Base-by-base conservation (phyloP, 2,113 vertebrate genomes). In the Columba janthina region DNA sequence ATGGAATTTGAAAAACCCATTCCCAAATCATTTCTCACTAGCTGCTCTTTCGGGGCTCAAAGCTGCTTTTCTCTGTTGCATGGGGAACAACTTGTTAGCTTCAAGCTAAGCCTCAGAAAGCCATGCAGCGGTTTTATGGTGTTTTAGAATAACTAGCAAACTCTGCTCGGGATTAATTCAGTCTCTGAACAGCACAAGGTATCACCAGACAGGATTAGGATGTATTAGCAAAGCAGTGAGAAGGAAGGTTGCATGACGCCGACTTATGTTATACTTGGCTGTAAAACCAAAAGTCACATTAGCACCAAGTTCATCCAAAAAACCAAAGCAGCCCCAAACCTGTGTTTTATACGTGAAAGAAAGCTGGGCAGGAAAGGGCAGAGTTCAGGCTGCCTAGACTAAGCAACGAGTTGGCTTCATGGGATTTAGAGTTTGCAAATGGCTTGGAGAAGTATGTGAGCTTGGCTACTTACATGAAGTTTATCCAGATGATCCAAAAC, bases 181-280 rank as follows among this genome's bases (percentile, higher is more conserved):
- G 70, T 22, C 61, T 89, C 89, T 38, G 53, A 84, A 57, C 57
- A 82, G 66, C 72, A 81, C 70, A 79, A 73, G 58, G 71, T 60
- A 88, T 72, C 88, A 95, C 79, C 78, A 94, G 88, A 82, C 58
- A 71, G 92, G 71, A 90, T 85, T 88, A 93, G 90, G 73, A 51
- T 51, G 83, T 1, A 85, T 89, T 92, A 93, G 67, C 74, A 88
- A 31, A 79, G 85, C 82, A 58, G 69, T 15, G 56, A 28, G 64
- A 88, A 81, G 77, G 80, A 91, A 96, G 62, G 31, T 86, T 90
- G 70, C 51, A 40, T 0, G 70, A 95, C 46, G 57, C 88, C 74
- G 81, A 44, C 85, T 81, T 70, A 9, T 66, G 31, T 95, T 96
- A 38, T 85, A 48, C 42, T 95, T 97, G 95, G 91, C 94, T 88